Base-by-base conservation (phyloP, 2,888 invertebrate genomes). In the Cactoblastis cactorum region DNA sequence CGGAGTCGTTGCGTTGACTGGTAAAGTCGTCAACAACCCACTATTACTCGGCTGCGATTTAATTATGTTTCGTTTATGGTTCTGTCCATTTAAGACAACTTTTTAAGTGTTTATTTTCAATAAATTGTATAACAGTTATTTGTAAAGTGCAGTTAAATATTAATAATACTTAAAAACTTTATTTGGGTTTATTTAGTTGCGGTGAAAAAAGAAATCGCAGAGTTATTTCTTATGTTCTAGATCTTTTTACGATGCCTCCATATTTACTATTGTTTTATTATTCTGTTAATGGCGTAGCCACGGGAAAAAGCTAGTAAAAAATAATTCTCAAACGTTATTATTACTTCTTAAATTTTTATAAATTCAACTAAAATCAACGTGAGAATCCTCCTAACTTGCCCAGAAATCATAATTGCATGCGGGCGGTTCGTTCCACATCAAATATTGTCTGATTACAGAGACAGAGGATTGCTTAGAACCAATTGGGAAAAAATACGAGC, bases 381-480 rank as follows among this genome's bases (percentile, higher is more conserved):
- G n/a, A n/a, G n/a, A 28, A 15, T n/a, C 28, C 28, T 9, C 14
- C 22, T 43, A 32, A 43, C 28, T 5, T 17, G 17, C 43, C 43
- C 11, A 43, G 28, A 43, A 43, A 43, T 43, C 43, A 43, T 28
- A 43, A 43, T 28, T 11, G 15, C 28, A 43, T 43, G 43, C 43
- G 43, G 43, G 43, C 17, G 43, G 28, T 43, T 43, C 15, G 28
- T 43, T 43, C 28, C 24, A 28, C 43, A 43, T 17, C 28, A 43
- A 43, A 24, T 24, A 43, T 19, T 41, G 12, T n/a, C 28, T 3
- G 43, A 28, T 11, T 43, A 28, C 28, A 11, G 28, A 15, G 5
- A 9, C 37, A n/a, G n/a, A n/a, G n/a, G n/a, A n/a, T n/a, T n/a
- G n/a, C 15, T 35, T 14, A 35, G 4, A 15, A 11, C 5, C 19